A percentile compares a stretch with the other conserved stretches of the same genome.
Conservation (phyloP, 1,140 invertebrate genomes). For the Cherax quadricarinatus region DNA sequence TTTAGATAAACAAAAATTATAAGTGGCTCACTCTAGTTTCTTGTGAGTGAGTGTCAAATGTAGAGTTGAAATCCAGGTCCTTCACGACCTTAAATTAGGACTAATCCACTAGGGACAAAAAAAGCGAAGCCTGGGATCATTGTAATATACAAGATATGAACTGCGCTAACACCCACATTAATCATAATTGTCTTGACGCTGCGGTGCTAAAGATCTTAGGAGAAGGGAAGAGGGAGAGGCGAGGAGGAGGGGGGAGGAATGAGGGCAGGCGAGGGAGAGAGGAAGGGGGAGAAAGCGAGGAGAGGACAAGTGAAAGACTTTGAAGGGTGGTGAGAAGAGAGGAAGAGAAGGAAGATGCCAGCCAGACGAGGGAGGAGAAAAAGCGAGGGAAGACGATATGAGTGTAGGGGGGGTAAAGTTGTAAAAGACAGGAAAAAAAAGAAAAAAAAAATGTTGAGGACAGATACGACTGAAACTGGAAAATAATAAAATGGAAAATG, state of each 20-base stretch:
- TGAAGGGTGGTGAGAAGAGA: background rate
- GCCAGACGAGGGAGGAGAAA: background rate
- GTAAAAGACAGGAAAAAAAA: background rate
- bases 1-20: background rate
- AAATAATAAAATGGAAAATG: no score
- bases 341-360: background rate
- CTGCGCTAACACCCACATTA: slow-evolving; percentile 12
- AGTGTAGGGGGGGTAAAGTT: no score
- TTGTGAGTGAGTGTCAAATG: background rate
- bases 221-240: background rate
- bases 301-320: background rate
- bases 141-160: slow-evolving; percentile 30
- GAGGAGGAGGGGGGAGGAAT: background rate
- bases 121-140: slow-evolving; percentile 10
- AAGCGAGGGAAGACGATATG: background rate
- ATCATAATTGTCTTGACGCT: background rate
- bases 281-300: background rate
- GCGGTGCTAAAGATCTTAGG: background rate
- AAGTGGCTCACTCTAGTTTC: background rate
- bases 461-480: no score
- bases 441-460: background rate
- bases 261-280: background rate
- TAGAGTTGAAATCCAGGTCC: background rate
- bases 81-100: slow-evolving; percentile 8
- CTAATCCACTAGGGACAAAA: slow-evolving; percentile 3